Base-by-base conservation (phyloP, 2,888 invertebrate genomes). In the Choristoneura rosaceana region DNA sequence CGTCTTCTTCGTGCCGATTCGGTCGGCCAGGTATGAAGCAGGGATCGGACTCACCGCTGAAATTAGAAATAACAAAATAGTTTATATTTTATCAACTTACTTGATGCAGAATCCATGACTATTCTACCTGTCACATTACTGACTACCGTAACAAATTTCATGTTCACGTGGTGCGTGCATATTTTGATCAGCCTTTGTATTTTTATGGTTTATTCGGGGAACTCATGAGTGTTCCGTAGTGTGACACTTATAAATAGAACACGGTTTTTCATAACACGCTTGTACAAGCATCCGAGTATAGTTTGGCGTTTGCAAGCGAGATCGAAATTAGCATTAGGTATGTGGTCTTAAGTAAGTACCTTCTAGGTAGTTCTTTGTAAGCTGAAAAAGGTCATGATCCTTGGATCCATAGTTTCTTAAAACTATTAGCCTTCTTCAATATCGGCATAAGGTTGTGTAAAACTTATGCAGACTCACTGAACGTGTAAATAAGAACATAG, bases 1-100 rank as follows among this genome's bases (percentile, higher is more conserved):
- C 0, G 96, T 95, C 77, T 90, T 93, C 85, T 96, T 96, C 5
- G 96, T 93, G 15, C 96, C 96, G 71, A 96, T 92, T 74, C 94
- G 90, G 87, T 96, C 96, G 50, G 96, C 95, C 62, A 96, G 86
- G 79, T 95, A 93, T 0, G 96, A 95, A 0, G 95, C 95, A 4
- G 95, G 87, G n/a, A 96, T 89, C 5, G 95, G 96, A 60, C 96
- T 96, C 45, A 95, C 92, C 58, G 96, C 95, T 80, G 95, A 70
- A 92, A 92, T 74, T 50, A 74, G 65, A 76, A 64, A 75, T 61
- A 65, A 69, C 70, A 55, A 70, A 50, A 69, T 73, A 55, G 63
- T 62, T 66, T 43, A 60, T 38, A 41, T 10, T 10, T 9, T n/a
- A n/a, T n/a, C n/a, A n/a, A 25, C 8, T 15, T 38, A 10, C 38